Percentiles rank a stretch among this genome's conserved stretches.
Evolutionary conservation across 2,888 invertebrate species (phyloP).

Genomic region (Hymenopus coronatus): DNA sequence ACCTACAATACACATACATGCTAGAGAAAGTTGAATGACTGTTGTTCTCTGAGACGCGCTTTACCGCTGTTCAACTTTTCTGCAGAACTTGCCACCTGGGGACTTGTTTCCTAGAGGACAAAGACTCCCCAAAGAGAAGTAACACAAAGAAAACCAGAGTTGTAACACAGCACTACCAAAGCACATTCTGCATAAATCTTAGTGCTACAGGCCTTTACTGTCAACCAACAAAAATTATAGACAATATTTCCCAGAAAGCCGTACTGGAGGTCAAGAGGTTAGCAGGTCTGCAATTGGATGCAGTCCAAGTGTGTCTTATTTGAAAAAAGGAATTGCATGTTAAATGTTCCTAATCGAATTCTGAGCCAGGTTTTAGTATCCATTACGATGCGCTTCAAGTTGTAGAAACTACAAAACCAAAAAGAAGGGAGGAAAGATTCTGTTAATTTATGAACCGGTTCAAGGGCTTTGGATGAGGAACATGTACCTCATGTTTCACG

Average conservation of each 20-base stretch:
- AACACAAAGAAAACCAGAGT: not conserved
- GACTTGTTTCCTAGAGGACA: no score
- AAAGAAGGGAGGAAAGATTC: no score
- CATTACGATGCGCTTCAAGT: no score
- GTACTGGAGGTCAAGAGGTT: not conserved
- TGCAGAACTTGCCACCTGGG: not conserved
- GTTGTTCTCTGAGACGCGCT: not conserved
- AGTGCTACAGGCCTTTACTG: not conserved
- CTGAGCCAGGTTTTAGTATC: no score
- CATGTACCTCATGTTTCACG: no score
- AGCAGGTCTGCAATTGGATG: not conserved
- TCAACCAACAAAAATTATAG: not conserved
- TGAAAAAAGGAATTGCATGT: not conserved
- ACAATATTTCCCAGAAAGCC: not conserved
- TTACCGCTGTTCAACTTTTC: not conserved
- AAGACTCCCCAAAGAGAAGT: not conserved
- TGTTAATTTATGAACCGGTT: no score
- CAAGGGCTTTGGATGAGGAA: no score
- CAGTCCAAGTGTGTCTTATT: not conserved
- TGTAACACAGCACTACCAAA: not conserved
- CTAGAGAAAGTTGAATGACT: no score
- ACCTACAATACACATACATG: no score
- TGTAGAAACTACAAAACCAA: no score
- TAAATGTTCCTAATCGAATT: not conserved
- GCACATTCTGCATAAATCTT: not conserved